These are phyloP conservation scores for Sepioteuthis lessoniana DNA, from an alignment of 2,888 invertebrate genomes.

Conservation along the genomic window DNA sequence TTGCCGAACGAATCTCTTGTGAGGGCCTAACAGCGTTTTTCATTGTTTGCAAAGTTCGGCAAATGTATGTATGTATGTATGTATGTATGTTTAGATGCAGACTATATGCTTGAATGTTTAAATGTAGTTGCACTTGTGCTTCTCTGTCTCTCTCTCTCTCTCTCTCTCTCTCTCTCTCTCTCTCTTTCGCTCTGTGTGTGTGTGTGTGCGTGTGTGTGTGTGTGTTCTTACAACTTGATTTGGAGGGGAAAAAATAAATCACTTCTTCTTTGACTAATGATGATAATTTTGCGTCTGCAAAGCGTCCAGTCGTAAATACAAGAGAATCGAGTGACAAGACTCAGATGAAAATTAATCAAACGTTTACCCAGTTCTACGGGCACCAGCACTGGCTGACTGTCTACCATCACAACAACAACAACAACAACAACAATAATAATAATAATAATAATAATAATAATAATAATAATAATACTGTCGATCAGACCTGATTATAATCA, in stretches of 20 bases:
- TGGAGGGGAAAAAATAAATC: not conserved
- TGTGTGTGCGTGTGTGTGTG: not conserved
- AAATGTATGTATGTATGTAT: too few species aligned
- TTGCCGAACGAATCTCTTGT: too few species aligned
- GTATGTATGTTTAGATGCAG: not conserved
- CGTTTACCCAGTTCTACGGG: not conserved
- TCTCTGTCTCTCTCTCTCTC: too few species aligned
- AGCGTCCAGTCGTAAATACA: not conserved
- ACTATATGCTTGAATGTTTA: not conserved
- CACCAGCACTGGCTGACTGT: not conserved
- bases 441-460: not conserved
- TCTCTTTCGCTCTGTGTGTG: too few species aligned
- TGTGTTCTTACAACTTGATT: not conserved
- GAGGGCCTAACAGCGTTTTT: too few species aligned
- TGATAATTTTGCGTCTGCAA: slow-evolving; percentile 33
- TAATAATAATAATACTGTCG: not conserved
- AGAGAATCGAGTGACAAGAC: not conserved
- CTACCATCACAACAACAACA: not conserved
- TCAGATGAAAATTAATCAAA: not conserved
- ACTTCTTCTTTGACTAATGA: not conserved
- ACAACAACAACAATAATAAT: not conserved
- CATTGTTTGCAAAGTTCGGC: too few species aligned
- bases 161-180: too few species aligned
- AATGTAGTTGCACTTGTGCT: too few species aligned
- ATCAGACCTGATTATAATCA: too few species aligned